phyloP scores from a whole-genome alignment of 1,140 invertebrate species.

The Atta colombica region DNA sequence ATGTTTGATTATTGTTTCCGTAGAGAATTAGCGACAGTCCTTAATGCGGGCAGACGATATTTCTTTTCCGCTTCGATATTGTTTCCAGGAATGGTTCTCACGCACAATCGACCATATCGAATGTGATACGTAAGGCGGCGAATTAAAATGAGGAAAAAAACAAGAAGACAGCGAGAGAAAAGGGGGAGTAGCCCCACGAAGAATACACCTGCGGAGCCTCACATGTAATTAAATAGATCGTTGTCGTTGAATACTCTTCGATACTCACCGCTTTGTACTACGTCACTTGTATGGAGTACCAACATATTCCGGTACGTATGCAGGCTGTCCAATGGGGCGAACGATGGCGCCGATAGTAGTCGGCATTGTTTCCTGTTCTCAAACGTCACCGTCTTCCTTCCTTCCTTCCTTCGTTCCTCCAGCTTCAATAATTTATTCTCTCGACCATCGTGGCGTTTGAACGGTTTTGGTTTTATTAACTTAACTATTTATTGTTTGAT shows the following conservation, averaged over 20 bases:
- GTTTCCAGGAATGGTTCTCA: conserved; percentile 71
- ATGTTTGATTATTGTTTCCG: conserved; percentile 27
- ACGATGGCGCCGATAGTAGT: conserved; percentile 77
- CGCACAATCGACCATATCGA: conserved; percentile 74
- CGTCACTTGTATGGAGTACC: conserved; percentile 26
- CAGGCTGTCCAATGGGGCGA: conserved; percentile 72
- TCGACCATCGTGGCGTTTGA: not conserved
- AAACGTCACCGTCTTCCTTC: conserved; percentile 1
- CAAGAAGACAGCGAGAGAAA: conserved; percentile 13
- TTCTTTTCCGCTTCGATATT: conserved; percentile 14
- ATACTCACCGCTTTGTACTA: conserved; percentile 56
- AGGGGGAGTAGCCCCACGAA: conserved; percentile 42
- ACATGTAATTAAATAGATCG: conserved; percentile 80
- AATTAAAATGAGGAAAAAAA: conserved; percentile 34
- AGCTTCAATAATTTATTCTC: conserved; percentile 48
- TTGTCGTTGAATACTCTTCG: conserved; percentile 75
- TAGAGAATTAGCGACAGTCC: conserved; percentile 31
- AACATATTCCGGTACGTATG: conserved; percentile 72
- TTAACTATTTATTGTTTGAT: not conserved
- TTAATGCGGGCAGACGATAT: conserved; percentile 52
- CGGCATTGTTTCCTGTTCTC: conserved; percentile 75
- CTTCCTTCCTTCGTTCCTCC: not conserved
- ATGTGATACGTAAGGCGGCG: conserved; percentile 7
- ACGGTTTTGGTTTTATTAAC: not conserved
- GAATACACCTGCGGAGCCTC: conserved; percentile 79